Percentiles rank a stretch among this genome's conserved stretches.
phyloP scores from a whole-genome alignment of 2,797 vertebrate genomes.

The Numenius phaeopus region DNA sequence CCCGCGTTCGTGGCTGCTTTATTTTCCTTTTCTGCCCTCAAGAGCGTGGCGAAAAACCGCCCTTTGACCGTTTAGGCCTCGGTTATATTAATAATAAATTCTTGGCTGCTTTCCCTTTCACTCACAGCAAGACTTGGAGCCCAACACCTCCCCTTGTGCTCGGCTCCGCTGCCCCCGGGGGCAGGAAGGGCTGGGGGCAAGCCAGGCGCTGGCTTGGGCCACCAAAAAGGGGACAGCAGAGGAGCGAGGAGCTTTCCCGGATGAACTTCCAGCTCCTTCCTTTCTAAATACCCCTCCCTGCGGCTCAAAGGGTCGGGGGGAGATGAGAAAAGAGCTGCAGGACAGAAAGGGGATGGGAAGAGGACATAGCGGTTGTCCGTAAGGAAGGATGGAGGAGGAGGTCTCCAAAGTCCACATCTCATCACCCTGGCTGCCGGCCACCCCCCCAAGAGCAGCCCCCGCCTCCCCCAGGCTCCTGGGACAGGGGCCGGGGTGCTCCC shows the following conservation, averaged over 20 bases:
- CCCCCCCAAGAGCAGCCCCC: background rate
- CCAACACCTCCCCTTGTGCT: background rate
- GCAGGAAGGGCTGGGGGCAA: background rate
- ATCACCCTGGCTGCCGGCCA: background rate
- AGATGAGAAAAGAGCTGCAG: accelerated
- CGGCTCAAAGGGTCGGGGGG: accelerated
- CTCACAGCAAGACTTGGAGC: background rate
- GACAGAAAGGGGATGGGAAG: background rate
- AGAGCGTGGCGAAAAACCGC: background rate
- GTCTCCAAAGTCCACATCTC: background rate
- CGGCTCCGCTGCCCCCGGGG: accelerated
- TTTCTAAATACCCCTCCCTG: background rate
- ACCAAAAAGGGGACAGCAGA: background rate
- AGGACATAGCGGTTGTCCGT: background rate
- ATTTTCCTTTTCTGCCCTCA: background rate
- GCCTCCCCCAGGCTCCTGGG: background rate
- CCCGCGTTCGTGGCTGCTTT: too few species aligned
- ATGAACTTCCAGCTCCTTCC: background rate
- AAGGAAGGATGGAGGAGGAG: background rate
- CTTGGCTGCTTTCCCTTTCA: background rate
- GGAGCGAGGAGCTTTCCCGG: background rate
- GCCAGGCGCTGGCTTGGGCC: background rate
- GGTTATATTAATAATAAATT: background rate
- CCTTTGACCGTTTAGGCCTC: background rate
- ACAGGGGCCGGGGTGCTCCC: background rate